Evolutionary conservation across 2,888 invertebrate genomes (phyloP).

Genomic region (Eilema caniola): DNA sequence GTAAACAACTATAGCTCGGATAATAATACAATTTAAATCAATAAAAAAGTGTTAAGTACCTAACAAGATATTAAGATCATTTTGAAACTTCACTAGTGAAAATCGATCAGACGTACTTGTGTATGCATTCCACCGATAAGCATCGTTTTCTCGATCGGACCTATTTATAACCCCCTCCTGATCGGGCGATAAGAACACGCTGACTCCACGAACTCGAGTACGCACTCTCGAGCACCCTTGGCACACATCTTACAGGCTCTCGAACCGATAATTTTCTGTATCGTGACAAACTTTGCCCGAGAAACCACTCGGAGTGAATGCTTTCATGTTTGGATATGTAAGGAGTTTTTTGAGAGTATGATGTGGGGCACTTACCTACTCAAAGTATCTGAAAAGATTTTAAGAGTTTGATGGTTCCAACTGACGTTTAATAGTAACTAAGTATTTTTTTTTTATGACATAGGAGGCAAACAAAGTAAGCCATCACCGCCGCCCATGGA

Average conservation of each 20-base stretch:
- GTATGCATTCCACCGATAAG: slow-evolving; percentile 39
- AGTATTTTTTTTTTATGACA: no score
- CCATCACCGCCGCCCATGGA: no score
- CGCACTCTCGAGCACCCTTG: slow-evolving; percentile 48
- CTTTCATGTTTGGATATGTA: slow-evolving; percentile 22
- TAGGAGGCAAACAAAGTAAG: no score
- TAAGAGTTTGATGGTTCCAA: not conserved
- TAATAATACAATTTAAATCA: no score
- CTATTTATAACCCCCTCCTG: slow-evolving; percentile 49
- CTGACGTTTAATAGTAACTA: no score
- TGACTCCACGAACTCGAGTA: slow-evolving; percentile 48
- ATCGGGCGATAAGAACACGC: slow-evolving; percentile 52
- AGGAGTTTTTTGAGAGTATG: slow-evolving; percentile 7
- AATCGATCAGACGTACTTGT: no score
- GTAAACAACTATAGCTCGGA: no score
- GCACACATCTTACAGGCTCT: slow-evolving; percentile 57
- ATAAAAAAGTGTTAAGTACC: no score
- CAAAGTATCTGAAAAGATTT: not conserved
- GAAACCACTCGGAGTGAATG: slow-evolving; percentile 26
- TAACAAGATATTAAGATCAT: no score
- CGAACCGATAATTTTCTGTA: slow-evolving; percentile 56
- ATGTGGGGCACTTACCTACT: not conserved
- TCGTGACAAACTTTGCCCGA: slow-evolving; percentile 51
- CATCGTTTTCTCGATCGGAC: slow-evolving; percentile 41
- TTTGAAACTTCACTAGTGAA: no score